A percentile compares a stretch with the other conserved stretches of the same genome.
phyloP scores from a whole-genome alignment of 2,113 vertebrate species.

The Phyllostomus hastatus region DNA sequence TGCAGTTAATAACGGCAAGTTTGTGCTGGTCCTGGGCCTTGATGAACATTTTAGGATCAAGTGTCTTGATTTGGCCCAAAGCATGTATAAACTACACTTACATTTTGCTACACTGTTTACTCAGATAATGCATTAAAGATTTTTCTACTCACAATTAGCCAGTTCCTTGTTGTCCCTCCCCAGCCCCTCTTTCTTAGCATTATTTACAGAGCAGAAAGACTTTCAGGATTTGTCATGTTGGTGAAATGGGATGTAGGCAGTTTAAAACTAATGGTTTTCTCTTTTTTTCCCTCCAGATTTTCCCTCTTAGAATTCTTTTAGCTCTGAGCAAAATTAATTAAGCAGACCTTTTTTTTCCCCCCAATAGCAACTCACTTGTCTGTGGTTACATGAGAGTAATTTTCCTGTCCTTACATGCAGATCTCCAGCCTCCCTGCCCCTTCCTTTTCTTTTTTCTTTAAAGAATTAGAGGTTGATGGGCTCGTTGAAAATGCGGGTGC shows the following conservation, averaged over 20 bases:
- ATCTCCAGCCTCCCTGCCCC: background rate
- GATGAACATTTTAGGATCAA: background rate
- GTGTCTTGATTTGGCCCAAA: background rate
- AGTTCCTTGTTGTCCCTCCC: background rate
- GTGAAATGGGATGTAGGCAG: background rate
- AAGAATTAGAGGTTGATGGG: background rate
- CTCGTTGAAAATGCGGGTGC: background rate
- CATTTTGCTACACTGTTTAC: background rate
- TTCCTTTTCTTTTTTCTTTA: background rate
- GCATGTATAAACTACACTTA: background rate
- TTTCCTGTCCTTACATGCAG: background rate
- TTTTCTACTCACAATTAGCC: background rate
- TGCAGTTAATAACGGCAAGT: background rate
- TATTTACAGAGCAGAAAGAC: background rate
- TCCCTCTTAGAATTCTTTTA: background rate
- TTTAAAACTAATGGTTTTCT: background rate
- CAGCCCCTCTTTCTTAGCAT: background rate
- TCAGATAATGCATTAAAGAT: background rate
- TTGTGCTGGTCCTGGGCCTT: background rate
- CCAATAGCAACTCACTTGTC: background rate
- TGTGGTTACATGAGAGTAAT: background rate
- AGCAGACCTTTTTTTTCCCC: background rate
- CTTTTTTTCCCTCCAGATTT: background rate
- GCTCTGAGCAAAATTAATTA: constrained; percentile 6
- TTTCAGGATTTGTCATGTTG: background rate